phyloP scores from a whole-genome alignment of 2,888 invertebrate species.

The Andrena haemorrhoa region DNA sequence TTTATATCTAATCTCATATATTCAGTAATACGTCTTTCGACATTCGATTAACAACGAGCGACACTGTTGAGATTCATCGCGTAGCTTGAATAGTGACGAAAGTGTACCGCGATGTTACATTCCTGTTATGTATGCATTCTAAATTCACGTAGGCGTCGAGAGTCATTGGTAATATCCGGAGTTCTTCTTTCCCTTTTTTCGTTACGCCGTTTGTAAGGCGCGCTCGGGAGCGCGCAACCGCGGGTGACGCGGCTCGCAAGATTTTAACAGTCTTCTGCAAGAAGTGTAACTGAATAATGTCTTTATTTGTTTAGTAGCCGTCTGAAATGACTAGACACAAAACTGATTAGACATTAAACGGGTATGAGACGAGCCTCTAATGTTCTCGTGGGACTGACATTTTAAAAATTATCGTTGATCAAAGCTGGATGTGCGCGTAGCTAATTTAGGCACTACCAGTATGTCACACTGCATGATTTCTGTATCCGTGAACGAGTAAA shows the following conservation, averaged over 20 bases:
- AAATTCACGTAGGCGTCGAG: conserved; percentile 17
- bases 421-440: conserved; percentile 58
- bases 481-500: conserved; percentile 7
- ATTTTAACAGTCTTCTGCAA: background rate
- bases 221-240: no score
- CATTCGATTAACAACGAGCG: conserved; percentile 14
- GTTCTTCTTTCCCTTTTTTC: background rate
- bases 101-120: background rate
- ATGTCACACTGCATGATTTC: conserved; percentile 39
- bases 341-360: conserved; percentile 10
- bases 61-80: background rate
- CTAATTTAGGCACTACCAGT: conserved; percentile 29
- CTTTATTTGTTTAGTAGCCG: conserved; percentile 16
- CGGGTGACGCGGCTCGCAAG: background rate
- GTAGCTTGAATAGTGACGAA: conserved; percentile 17
- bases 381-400: conserved; percentile 8
- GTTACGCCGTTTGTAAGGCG: no score
- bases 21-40: conserved; percentile 45
- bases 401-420: conserved; percentile 57
- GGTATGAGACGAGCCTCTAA: conserved; percentile 3
- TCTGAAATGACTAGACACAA: conserved; percentile 5
- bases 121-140: conserved; percentile 1
- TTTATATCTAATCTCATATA: conserved; percentile 35
- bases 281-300: conserved; percentile 9
- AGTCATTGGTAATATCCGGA: background rate